Percentiles rank a stretch among this genome's conserved stretches.
Conservation (phyloP, 1,140 invertebrate genomes). For the Penaeus indicus region DNA sequence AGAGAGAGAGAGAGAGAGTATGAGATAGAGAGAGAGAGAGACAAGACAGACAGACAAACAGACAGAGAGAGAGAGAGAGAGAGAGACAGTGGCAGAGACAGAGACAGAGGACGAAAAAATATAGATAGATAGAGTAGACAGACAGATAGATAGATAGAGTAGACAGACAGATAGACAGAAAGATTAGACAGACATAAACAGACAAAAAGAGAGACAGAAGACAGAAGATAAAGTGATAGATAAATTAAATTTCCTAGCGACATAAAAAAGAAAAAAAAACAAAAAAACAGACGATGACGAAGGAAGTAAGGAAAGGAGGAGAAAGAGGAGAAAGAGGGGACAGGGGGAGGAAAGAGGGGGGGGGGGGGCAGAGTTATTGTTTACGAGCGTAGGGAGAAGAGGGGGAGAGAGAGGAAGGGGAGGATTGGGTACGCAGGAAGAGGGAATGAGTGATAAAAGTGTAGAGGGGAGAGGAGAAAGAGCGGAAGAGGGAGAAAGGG, state of each 20-base stretch:
- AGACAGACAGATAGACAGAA: constrained; percentile 2
- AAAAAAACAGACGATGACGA: neutral
- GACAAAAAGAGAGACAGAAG: neutral
- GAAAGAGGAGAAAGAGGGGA: neutral
- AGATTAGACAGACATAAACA: neutral
- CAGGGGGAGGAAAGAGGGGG: neutral
- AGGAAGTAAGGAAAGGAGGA: neutral
- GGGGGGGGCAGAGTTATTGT: neutral
- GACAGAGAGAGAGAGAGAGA: neutral
- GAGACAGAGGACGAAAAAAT: neutral
- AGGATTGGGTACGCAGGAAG: neutral
- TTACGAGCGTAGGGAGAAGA: neutral
- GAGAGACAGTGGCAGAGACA: neutral
- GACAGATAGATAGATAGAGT: neutral
- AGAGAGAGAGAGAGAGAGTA: constrained; percentile 29
- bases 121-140: neutral
- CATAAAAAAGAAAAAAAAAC: neutral
- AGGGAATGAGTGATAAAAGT: neutral
- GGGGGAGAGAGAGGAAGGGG: neutral
- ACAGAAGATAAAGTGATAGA: neutral
- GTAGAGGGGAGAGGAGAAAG: no score
- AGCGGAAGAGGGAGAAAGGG: no score
- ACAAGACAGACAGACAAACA: neutral
- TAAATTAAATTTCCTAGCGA: neutral
- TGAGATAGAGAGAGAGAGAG: neutral